phyloP scores from a whole-genome alignment of 1,140 invertebrate species.

The Pogonomyrmex barbatus region DNA sequence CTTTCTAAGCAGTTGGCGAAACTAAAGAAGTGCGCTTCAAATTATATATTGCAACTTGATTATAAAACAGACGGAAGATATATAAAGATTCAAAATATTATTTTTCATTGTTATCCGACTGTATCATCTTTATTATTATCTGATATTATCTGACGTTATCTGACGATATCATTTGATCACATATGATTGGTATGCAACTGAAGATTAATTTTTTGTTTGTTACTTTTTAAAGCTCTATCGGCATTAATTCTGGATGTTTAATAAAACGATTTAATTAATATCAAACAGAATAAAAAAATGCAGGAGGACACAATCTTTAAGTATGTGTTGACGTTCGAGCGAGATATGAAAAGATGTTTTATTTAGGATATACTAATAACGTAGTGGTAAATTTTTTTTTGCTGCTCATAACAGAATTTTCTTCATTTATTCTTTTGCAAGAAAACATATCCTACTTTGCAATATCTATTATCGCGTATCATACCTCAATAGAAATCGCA shows the following conservation, averaged over 20 bases:
- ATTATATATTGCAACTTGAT: not conserved
- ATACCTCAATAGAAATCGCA: constrained; percentile 29
- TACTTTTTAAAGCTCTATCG: not conserved
- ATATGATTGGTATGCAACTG: constrained; percentile 9
- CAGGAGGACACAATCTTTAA: not conserved
- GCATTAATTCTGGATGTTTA: not conserved
- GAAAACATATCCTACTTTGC: constrained; percentile 19
- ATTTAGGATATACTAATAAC: not conserved
- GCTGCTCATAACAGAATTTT: not conserved
- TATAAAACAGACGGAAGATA: not conserved
- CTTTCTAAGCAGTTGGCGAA: not conserved
- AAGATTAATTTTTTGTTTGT: constrained; percentile 1
- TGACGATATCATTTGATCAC: constrained; percentile 11
- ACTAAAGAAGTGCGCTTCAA: not conserved
- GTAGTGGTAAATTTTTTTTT: not conserved
- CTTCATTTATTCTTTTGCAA: constrained; percentile 16
- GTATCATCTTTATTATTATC: not conserved
- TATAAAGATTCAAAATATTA: constrained; percentile 24
- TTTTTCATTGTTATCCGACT: not conserved
- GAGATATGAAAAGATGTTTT: not conserved
- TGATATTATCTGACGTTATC: not conserved
- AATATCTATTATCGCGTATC: constrained; percentile 43
- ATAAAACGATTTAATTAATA: not conserved
- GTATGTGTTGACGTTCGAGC: not conserved
- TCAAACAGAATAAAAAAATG: not conserved